phyloP scores from a whole-genome alignment of 2,113 vertebrate species.

The Atlantisia rogersi region DNA sequence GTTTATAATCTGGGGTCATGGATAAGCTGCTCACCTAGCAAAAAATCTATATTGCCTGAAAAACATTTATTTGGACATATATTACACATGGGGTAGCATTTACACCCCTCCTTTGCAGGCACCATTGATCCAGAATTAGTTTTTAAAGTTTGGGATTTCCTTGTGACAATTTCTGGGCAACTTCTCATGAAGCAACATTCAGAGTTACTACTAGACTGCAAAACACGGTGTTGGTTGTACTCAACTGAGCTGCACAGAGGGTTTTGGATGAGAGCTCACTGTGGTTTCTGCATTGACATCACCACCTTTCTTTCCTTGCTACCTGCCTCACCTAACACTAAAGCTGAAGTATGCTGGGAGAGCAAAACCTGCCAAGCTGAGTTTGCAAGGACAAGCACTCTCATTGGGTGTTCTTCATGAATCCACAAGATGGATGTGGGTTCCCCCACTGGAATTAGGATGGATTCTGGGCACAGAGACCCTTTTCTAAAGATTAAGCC shows the following conservation, averaged over 20 bases:
- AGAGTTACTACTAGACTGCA: background rate
- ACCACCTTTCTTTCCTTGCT: background rate
- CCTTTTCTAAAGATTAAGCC: background rate
- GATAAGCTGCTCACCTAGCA: background rate
- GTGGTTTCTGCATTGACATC: background rate
- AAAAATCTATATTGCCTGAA: background rate
- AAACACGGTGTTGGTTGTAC: background rate
- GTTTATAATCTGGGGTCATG: background rate
- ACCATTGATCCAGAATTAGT: background rate
- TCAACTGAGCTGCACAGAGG: background rate
- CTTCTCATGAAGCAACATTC: background rate
- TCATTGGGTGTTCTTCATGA: background rate
- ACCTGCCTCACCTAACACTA: background rate
- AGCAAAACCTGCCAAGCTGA: background rate
- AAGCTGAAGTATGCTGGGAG: background rate
- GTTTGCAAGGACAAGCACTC: background rate
- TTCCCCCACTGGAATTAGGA: background rate
- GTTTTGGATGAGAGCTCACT: background rate
- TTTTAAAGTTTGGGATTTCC: background rate
- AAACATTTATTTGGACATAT: background rate
- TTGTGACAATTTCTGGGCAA: background rate
- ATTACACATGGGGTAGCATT: background rate
- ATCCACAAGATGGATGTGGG: background rate
- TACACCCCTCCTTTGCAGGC: background rate
- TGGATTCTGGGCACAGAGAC: background rate